Percentiles rank a stretch among this genome's conserved stretches.
phyloP scores from a whole-genome alignment of 2,797 vertebrate species.

The Nannoperca obscura region DNA sequence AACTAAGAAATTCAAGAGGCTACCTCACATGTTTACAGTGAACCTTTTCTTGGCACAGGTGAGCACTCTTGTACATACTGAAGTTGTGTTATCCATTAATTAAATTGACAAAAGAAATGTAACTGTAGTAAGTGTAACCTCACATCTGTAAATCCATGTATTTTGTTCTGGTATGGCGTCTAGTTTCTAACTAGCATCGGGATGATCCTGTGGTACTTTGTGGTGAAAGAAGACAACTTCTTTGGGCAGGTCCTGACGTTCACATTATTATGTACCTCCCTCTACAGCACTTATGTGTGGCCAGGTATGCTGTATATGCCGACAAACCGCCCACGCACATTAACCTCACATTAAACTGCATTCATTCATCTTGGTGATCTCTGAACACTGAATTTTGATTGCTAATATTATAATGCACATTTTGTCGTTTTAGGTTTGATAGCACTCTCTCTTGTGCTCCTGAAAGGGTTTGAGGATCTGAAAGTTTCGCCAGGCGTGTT shows the following conservation, averaged over 20 bases:
- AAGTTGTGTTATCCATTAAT: too few species aligned
- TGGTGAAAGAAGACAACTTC: conserved; percentile 86
- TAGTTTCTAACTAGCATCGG: conserved; percentile 91
- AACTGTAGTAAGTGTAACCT: not conserved
- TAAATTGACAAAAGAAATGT: not conserved
- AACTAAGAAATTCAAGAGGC: conserved; percentile 92
- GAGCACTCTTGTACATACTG: conserved; percentile 50
- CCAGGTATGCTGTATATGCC: conserved; percentile 87
- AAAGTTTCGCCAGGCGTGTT: conserved; percentile 87
- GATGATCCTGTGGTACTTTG: conserved; percentile 95
- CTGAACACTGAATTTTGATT: not conserved
- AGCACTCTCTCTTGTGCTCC: conserved; percentile 90
- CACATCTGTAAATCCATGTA: not conserved
- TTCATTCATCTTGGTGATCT: not conserved
- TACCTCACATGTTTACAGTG: conserved; percentile 93
- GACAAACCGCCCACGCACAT: not conserved
- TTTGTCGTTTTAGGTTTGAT: conserved; percentile 88
- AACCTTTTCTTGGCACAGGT: conserved; percentile 96
- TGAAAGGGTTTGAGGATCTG: conserved; percentile 86
- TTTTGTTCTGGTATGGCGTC: conserved; percentile 29
- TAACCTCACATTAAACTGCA: not conserved
- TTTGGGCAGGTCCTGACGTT: conserved; percentile 90
- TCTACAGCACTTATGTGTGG: conserved; percentile 96
- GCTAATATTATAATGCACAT: not conserved
- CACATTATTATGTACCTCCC: conserved; percentile 91